Evolutionary conservation across 2,113 vertebrate genomes (phyloP).

Genomic region (Triplophysa siluroides): DNA sequence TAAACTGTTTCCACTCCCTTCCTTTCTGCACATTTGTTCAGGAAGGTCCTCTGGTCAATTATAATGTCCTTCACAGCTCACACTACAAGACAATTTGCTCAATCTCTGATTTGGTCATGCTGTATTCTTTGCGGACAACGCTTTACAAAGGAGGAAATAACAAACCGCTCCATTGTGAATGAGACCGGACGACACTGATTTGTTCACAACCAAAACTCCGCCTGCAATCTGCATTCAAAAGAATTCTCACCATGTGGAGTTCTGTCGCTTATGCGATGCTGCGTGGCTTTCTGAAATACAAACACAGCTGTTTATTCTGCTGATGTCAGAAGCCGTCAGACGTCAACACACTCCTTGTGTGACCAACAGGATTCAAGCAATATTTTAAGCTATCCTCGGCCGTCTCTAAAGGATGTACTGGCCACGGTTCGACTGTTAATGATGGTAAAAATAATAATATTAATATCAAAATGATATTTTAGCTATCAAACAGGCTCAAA

Average conservation of each 20-base stretch:
- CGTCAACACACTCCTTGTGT: neutral
- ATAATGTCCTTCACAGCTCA: no score
- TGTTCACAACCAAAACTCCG: neutral
- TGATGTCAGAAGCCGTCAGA: neutral
- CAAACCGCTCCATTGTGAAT: neutral
- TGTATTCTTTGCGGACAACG: no score
- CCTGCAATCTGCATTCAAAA: neutral
- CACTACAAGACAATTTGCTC: no score
- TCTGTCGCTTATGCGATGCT: neutral
- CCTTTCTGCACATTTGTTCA: no score
- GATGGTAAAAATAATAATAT: neutral
- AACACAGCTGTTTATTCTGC: neutral
- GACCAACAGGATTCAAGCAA: neutral
- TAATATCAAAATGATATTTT: constrained; percentile 9
- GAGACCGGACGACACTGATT: neutral
- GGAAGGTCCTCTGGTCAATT: no score
- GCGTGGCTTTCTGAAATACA: constrained; percentile 3
- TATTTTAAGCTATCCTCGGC: constrained; percentile 6
- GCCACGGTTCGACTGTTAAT: neutral
- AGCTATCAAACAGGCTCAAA: constrained; percentile 19
- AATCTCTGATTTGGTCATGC: no score
- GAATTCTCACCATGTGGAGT: neutral
- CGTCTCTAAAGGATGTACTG: neutral
- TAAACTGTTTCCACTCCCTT: no score
- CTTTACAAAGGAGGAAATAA: neutral